Evolutionary conservation across 2,888 invertebrate genomes (phyloP).

Genomic region (Peribatodes rhomboidaria): DNA sequence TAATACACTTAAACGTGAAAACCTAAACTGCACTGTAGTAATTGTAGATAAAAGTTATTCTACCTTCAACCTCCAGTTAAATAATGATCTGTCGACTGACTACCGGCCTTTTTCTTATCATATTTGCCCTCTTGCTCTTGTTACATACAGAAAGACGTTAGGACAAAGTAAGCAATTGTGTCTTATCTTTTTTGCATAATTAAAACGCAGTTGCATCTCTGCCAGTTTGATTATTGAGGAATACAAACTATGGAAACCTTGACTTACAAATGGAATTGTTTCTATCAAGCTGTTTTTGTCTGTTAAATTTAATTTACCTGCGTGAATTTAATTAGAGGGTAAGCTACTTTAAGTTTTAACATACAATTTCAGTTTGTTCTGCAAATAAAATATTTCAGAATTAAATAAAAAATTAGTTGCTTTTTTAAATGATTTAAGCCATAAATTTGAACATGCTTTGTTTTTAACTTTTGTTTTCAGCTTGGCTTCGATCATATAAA

Average conservation of each 20-base stretch:
- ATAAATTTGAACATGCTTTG: too few species aligned
- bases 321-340: neutral
- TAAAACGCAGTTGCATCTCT: slow-evolving; percentile 7
- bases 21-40: neutral
- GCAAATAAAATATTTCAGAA: too few species aligned
- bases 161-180: slow-evolving; percentile 11
- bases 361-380: too few species aligned
- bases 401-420: too few species aligned
- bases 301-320: too few species aligned
- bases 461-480: too few species aligned
- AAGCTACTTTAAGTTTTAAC: too few species aligned
- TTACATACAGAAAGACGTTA: slow-evolving; percentile 12
- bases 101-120: slow-evolving; percentile 52
- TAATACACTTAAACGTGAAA: neutral
- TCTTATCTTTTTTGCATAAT: slow-evolving; percentile 6
- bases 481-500: too few species aligned
- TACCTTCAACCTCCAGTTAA: slow-evolving; percentile 33
- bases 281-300: neutral
- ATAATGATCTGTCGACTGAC: slow-evolving; percentile 26
- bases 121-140: slow-evolving; percentile 45
- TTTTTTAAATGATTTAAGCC: too few species aligned
- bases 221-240: neutral
- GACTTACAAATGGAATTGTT: slow-evolving; percentile 2
- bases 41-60: neutral
- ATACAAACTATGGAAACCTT: neutral